Base-by-base conservation (phyloP, 2,888 invertebrate species). In the Rhorus exstirpatorius region DNA sequence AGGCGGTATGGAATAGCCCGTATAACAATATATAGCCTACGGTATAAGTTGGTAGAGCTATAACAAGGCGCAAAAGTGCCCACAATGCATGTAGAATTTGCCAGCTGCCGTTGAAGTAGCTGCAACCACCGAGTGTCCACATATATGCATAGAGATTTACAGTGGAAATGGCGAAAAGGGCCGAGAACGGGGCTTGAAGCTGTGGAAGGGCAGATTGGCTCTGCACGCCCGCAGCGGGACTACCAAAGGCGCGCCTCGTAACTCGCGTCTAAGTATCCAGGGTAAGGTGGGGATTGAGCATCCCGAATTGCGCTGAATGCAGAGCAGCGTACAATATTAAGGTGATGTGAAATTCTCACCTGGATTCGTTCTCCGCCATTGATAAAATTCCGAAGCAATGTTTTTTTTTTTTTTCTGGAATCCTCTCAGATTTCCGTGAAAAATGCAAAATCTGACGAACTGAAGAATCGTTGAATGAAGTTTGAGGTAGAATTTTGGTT, bases 171-270 rank as follows among this genome's bases (percentile, higher is more conserved):
- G 76, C 35, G 68, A 78, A 74, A 78, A 74, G 78, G 63, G 74
- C 38, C 53, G 14, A 19, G 72, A 46, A 68, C 49, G 63, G 12
- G 51, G 41, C 72, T 72, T 38, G 72, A 74, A 67, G 60, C 72
- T 74, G 55, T 78, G 68, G 67, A 55, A 78, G 55, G 68, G 77
- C 41, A 78, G 72, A 78, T 81, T 81, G 72, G 81, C n/a, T n/a
- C 77, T 77, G 60, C 58, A 51, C 46, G 21, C 31, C 60, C n/a
- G n/a, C 77, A 38, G 72, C 38, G 68, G 71, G 67, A 58, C 60
- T 60, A 67, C 71, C 35, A 67, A 61, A 61, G 76, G 41, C 49
- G 17, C 76, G 60, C n/a, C n/a, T 72, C 77, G 81, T 77, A 77
- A 81, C 65, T 81, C 31, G 41, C 24, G 44, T 61, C 76, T 72